These are phyloP conservation scores for Merluccius polli DNA, from an alignment of 2,797 vertebrate species.

Conservation along the genomic window DNA sequence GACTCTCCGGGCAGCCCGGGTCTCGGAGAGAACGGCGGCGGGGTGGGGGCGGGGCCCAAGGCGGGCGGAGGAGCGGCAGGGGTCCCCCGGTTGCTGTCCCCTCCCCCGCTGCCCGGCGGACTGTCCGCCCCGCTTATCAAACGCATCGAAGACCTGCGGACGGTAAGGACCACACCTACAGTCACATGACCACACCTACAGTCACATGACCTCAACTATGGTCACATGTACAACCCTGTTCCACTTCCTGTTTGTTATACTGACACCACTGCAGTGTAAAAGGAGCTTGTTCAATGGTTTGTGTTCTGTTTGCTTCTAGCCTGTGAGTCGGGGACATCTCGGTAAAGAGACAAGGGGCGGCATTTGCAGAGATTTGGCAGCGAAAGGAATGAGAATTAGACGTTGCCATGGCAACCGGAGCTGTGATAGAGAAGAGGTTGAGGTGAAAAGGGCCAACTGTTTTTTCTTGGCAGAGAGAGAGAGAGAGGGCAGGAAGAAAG, in stretches of 20 bases:
- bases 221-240: neutral
- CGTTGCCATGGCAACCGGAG: constrained; percentile 13
- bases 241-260: neutral
- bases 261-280: neutral
- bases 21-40: constrained; percentile 81
- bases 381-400: constrained; percentile 11
- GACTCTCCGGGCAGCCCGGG: constrained; percentile 74
- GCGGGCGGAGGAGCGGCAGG: constrained; percentile 68
- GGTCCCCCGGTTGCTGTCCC: constrained; percentile 79
- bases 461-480: no score
- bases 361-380: neutral
- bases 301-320: neutral
- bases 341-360: neutral
- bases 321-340: neutral
- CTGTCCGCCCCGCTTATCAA: constrained; percentile 89
- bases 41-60: constrained; percentile 45
- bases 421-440: neutral
- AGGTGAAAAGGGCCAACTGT: constrained; percentile 14
- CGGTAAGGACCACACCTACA: no score
- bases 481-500: no score
- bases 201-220: no score
- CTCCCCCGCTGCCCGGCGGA: constrained; percentile 85
- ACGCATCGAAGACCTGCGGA: constrained; percentile 93
- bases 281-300: neutral
- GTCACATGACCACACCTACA: no score